Percentiles rank a stretch among this genome's conserved stretches.
phyloP scores from a whole-genome alignment of 64 coral and sea anemone species.

The Pachyseris speciosa region DNA sequence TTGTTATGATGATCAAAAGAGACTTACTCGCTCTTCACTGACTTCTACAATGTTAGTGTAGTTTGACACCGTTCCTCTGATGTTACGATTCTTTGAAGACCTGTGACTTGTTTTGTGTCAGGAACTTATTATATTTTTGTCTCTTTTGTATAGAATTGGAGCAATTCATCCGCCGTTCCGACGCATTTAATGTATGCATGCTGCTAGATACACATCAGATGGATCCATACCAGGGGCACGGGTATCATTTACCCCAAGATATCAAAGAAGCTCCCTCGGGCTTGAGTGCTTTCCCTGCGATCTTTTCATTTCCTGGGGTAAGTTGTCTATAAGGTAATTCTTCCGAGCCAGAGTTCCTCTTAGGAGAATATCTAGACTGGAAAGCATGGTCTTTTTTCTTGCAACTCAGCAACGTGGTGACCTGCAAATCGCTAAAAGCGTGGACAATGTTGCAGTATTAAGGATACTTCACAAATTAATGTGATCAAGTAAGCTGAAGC shows the following conservation, averaged over 20 bases:
- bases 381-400: neutral
- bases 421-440: neutral
- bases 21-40: neutral
- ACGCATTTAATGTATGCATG: constrained; percentile 80
- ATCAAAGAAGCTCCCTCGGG: constrained; percentile 71
- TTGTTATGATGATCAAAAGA: too few relatives aligned
- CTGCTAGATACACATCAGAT: constrained; percentile 73
- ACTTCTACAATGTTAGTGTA: too few relatives aligned
- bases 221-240: constrained; percentile 78
- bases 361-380: too few relatives aligned
- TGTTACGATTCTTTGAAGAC: too few relatives aligned
- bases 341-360: too few relatives aligned
- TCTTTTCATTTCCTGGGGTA: constrained; percentile 88
- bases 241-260: constrained; percentile 91
- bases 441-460: neutral
- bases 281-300: constrained; percentile 83
- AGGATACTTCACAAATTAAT: too few relatives aligned
- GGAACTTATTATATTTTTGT: neutral
- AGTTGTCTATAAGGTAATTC: neutral
- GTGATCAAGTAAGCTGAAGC: too few relatives aligned
- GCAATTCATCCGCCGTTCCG: constrained; percentile 86
- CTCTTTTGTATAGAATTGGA: constrained; percentile 55
- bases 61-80: too few relatives aligned
- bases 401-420: neutral
- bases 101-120: too few relatives aligned